A percentile compares a stretch with the other conserved stretches of the same genome.
Conservation (phyloP, 2,797 vertebrate genomes). For the Rhinophrynus dorsalis region DNA sequence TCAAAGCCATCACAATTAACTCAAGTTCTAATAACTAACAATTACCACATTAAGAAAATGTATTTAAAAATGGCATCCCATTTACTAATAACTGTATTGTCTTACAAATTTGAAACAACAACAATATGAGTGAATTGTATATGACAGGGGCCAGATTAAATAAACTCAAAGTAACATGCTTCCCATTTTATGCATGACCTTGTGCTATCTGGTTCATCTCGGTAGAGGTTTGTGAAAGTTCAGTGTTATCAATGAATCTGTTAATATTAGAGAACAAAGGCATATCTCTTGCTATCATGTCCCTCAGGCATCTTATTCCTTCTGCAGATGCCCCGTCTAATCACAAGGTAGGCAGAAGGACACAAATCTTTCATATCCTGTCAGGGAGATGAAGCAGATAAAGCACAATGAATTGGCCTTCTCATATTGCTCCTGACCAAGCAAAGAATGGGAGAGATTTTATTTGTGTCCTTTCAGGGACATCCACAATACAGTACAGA, state of each 20-base stretch:
- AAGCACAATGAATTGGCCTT: conserved; percentile 22
- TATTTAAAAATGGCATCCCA: no score
- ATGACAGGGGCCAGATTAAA: not conserved
- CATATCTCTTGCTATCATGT: conserved; percentile 26
- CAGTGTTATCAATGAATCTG: conserved; percentile 21
- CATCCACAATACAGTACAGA: not conserved
- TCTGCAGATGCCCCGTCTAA: conserved; percentile 32
- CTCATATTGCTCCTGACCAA: not conserved
- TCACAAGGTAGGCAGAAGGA: conserved; percentile 35
- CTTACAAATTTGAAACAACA: no score
- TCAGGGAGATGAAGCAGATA: conserved; percentile 28
- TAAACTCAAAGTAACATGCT: not conserved
- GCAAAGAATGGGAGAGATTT: conserved; percentile 5
- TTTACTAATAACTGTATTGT: no score
- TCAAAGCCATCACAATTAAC: no score
- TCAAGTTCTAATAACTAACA: no score
- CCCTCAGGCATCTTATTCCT: conserved; percentile 18
- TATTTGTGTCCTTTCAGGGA: not conserved
- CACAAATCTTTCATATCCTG: conserved; percentile 44
- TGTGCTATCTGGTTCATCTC: not conserved
- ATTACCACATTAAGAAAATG: no score
- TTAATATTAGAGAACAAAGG: conserved; percentile 29
- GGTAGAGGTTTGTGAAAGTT: conserved; percentile 6
- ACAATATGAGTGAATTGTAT: no score
- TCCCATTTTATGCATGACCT: not conserved